Conservation (phyloP, 2,888 invertebrate genomes). For the Petrophora chlorosata region DNA sequence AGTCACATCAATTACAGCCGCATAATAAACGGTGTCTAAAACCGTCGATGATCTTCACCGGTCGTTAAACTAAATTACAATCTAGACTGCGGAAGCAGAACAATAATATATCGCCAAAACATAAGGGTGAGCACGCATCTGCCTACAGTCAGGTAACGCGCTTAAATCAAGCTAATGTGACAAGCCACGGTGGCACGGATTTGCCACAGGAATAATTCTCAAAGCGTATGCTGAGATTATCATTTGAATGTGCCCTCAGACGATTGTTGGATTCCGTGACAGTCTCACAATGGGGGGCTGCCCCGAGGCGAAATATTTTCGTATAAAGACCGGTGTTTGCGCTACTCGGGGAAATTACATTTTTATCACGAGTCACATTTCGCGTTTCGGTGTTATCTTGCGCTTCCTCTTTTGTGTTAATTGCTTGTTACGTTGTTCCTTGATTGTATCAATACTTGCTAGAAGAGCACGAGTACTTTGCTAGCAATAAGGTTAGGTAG, state of each 20-base stretch:
- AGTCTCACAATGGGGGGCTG: slow-evolving; percentile 70
- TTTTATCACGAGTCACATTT: slow-evolving; percentile 68
- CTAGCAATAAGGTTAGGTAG: no score
- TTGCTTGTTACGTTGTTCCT: slow-evolving; percentile 42
- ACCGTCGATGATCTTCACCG: slow-evolving; percentile 24
- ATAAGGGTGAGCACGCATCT: slow-evolving; percentile 43
- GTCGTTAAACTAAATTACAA: slow-evolving; percentile 34
- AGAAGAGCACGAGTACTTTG: no score
- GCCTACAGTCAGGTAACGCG: slow-evolving; percentile 64
- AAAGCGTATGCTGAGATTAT: slow-evolving; percentile 79
- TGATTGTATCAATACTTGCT: slow-evolving; percentile 23
- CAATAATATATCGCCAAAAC: slow-evolving; percentile 34
- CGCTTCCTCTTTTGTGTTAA: slow-evolving; percentile 47
- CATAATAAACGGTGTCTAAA: slow-evolving; percentile 18
- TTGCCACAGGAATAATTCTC: slow-evolving; percentile 62
- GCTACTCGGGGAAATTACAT: slow-evolving; percentile 63
- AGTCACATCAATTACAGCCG: neutral
- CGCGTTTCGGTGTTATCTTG: slow-evolving; percentile 52
- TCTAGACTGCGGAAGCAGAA: slow-evolving; percentile 34
- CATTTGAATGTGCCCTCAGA: slow-evolving; percentile 80
- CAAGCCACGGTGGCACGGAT: slow-evolving; percentile 54
- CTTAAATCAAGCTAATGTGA: slow-evolving; percentile 80
- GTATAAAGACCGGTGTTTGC: slow-evolving; percentile 65
- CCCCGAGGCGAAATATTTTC: slow-evolving; percentile 68
- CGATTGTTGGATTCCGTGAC: slow-evolving; percentile 77